Conservation (phyloP, 2,797 vertebrate species). For the Limosa lapponica region DNA sequence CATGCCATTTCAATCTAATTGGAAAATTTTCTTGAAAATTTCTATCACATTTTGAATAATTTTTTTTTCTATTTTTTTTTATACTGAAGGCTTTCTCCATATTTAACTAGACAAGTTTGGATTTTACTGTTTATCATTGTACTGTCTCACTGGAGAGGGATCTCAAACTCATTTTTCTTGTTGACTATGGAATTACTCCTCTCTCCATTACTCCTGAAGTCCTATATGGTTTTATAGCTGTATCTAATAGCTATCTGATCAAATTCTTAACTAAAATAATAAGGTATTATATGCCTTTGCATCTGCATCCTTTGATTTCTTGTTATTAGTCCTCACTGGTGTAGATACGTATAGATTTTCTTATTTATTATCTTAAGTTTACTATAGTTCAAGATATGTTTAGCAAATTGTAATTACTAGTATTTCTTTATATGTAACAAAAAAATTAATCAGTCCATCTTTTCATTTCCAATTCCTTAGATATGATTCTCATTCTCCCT, state of each 20-base stretch:
- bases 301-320: not conserved
- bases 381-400: not conserved
- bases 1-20: not conserved
- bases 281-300: not conserved
- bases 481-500: slow-evolving; percentile 14
- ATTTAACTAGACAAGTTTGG: not conserved
- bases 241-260: not conserved
- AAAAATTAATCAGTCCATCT: slow-evolving; percentile 9
- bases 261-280: not conserved
- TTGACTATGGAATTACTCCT: not conserved
- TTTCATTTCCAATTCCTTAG: slow-evolving; percentile 14
- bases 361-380: slow-evolving; percentile 12
- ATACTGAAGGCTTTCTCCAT: not conserved
- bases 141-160: not conserved
- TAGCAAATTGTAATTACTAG: slow-evolving; percentile 23
- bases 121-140: not conserved
- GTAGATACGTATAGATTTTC: not conserved
- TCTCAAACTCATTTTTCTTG: not conserved
- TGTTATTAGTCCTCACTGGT: not conserved
- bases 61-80: not conserved
- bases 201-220: not conserved
- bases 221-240: not conserved
- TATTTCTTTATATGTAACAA: slow-evolving; percentile 3
- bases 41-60: not conserved
- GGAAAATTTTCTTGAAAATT: not conserved